Base-by-base conservation (phyloP, 2,113 vertebrate genomes). In the Talpa occidentalis region DNA sequence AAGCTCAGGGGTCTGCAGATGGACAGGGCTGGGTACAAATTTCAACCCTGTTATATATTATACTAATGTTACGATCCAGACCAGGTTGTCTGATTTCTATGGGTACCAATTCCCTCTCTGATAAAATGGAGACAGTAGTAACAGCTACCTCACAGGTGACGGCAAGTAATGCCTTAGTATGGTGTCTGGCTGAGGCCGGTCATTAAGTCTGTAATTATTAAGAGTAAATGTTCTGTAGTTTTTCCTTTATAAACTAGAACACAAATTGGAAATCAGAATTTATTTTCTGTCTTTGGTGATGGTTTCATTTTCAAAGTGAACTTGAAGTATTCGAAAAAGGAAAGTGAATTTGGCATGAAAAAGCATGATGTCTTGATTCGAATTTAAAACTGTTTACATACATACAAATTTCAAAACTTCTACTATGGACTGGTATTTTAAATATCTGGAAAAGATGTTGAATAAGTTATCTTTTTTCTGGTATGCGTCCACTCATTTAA, bases 241-340 rank as follows among this genome's bases (percentile, higher is more conserved):
- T 73, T 87, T 42, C 67, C 87, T 84, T 88, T 80, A 26, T 44
- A 52, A 85, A 9, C 26, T 35, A 59, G 49, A 92, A 89, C 70
- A 49, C 47, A 59, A 73, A 86, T 52, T 87, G 91, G 37, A 24
- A 83, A 80, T 69, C 64, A 42, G 26, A 88, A 10, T 4, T 49
- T 74, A 78, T 74, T 72, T 90, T 62, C 35, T 95, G 42, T 90
- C 60, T 62, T 87, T 94, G 42, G 37, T 88, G 69, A 92, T 44
- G 1, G 30, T 84, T 90, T 95, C 67, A 91, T 88, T 92, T 93
- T 81, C 79, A 91, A 92, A 80, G n/a, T 60, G 47, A 96, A 56
- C 56, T 86, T 62, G 17, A 83, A 79, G 59, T 28, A 47, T 79
- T 44, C 59, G 76, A 86, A 66, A 92, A 94, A 77, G 64, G n/a